Conservation (phyloP, 2,888 invertebrate genomes). For the Aromia moschata region DNA sequence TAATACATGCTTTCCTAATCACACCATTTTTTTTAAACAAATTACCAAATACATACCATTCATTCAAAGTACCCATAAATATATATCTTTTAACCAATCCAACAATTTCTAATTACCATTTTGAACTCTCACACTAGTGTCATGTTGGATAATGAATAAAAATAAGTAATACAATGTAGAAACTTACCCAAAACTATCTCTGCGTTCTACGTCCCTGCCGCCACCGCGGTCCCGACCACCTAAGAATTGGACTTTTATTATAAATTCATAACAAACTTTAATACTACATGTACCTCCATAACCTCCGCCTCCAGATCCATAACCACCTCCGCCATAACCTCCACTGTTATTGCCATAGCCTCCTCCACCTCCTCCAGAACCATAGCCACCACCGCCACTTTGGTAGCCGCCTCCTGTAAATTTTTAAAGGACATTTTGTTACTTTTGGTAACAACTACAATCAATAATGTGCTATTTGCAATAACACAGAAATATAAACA, state of each 20-base stretch:
- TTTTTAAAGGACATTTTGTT: no score
- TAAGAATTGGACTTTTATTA: no score
- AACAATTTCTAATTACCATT: slow-evolving; percentile 2
- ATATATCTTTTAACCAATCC: slow-evolving; percentile 4
- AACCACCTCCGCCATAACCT: slow-evolving; percentile 58
- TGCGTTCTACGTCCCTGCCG: slow-evolving; percentile 67
- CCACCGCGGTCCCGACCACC: slow-evolving; percentile 64
- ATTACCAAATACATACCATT: slow-evolving; percentile 1
- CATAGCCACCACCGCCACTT: slow-evolving; percentile 37
- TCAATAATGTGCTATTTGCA: no score
- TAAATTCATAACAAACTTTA: slow-evolving; percentile 23
- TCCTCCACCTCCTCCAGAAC: slow-evolving; percentile 47
- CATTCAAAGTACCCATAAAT: slow-evolving; percentile 6
- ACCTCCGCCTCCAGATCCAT: slow-evolving; percentile 59
- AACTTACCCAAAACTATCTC: slow-evolving; percentile 71
- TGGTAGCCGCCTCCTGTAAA: slow-evolving; percentile 43
- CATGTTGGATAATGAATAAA: slow-evolving; percentile 8
- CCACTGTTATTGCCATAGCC: slow-evolving; percentile 44
- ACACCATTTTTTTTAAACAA: slow-evolving; percentile 1
- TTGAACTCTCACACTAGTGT: slow-evolving; percentile 7
- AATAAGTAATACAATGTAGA: slow-evolving; percentile 6
- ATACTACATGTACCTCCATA: slow-evolving; percentile 43
- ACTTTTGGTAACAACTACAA: no score
- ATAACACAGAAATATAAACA: no score
- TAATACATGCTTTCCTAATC: slow-evolving; percentile 14